Conservation (phyloP, 2,888 invertebrate genomes). For the Anorthoa munda region DNA sequence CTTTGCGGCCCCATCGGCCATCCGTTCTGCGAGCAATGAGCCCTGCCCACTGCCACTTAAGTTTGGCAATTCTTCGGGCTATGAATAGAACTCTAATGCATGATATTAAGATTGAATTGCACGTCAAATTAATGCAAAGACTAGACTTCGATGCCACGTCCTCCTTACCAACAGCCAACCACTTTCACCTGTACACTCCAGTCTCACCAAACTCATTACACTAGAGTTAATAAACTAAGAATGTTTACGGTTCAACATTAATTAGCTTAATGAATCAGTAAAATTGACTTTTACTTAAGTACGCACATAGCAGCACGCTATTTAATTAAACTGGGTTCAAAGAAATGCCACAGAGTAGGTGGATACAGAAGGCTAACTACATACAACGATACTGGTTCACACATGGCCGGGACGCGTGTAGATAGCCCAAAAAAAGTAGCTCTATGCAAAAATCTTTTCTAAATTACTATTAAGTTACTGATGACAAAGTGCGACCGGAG, state of each 20-base stretch:
- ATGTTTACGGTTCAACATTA: constrained; percentile 39
- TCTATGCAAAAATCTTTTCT: too few relatives aligned
- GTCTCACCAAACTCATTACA: background rate
- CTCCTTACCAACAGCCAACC: background rate
- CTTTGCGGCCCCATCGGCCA: too few relatives aligned
- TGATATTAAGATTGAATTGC: background rate
- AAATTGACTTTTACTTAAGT: constrained; percentile 56
- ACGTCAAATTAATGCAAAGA: background rate
- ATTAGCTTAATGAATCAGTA: constrained; percentile 57
- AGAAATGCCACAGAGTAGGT: constrained; percentile 15
- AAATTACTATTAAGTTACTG: too few relatives aligned
- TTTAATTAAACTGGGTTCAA: constrained; percentile 46
- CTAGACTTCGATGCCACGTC: too few relatives aligned
- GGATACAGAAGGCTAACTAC: background rate
- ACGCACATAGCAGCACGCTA: constrained; percentile 43
- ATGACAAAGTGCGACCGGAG: too few relatives aligned
- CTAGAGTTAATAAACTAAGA: constrained; percentile 35
- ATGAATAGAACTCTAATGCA: too few relatives aligned
- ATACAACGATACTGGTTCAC: background rate
- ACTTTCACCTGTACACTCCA: background rate
- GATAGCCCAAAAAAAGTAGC: too few relatives aligned
- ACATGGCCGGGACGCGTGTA: too few relatives aligned
- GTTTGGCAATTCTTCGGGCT: too few relatives aligned
- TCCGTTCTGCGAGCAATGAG: too few relatives aligned
- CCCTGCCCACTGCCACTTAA: too few relatives aligned